Conservation (phyloP, 1,140 invertebrate genomes). For the Oedothorax gibbosus region DNA sequence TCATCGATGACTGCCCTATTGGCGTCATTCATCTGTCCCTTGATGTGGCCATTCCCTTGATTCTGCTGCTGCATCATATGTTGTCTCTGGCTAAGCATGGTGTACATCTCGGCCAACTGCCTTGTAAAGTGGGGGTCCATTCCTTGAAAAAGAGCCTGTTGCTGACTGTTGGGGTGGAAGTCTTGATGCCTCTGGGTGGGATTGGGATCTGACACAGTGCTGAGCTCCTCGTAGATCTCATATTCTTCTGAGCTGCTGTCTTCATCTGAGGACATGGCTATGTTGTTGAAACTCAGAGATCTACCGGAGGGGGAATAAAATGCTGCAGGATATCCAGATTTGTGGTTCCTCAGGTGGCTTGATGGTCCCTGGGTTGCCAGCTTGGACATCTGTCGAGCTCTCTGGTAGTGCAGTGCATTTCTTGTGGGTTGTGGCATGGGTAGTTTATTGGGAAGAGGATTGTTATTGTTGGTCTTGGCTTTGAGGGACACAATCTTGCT, state of each 20-base stretch:
- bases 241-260: constrained; percentile 46
- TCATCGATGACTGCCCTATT: constrained; percentile 47
- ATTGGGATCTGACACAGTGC: constrained; percentile 19
- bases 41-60: constrained; percentile 11
- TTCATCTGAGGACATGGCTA: constrained; percentile 48
- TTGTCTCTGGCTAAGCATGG: constrained; percentile 47
- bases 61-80: constrained; percentile 24
- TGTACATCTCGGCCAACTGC: constrained; percentile 50
- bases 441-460: neutral
- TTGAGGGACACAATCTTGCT: constrained; percentile 56
- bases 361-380: constrained; percentile 15
- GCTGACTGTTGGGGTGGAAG: neutral
- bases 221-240: constrained; percentile 47
- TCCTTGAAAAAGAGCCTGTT: neutral
- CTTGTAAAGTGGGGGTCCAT: constrained; percentile 38
- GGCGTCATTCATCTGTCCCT: constrained; percentile 35
- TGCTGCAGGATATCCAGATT: constrained; percentile 34
- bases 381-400: constrained; percentile 48
- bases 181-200: neutral
- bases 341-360: constrained; percentile 22
- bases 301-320: constrained; percentile 49
- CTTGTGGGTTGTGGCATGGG: constrained; percentile 6
- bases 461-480: constrained; percentile 14
- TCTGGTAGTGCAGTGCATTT: constrained; percentile 52
- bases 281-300: constrained; percentile 53